phyloP scores from a whole-genome alignment of 2,797 vertebrate genomes.

The Neomorphus geoffroyi region DNA sequence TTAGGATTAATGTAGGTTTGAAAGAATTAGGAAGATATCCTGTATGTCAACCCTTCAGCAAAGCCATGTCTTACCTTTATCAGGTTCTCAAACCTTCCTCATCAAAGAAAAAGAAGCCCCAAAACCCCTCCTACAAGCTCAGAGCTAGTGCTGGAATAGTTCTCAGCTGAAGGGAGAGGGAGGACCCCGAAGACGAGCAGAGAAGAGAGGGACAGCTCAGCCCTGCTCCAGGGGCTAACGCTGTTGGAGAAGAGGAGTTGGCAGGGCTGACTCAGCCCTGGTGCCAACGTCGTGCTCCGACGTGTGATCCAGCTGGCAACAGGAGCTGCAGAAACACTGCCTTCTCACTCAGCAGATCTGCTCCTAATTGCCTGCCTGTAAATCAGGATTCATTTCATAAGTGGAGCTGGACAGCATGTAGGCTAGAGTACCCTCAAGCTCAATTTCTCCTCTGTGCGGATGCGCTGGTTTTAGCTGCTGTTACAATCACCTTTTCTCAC shows the following conservation, averaged over 20 bases:
- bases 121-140: background rate
- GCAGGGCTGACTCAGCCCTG: background rate
- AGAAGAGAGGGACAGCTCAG: background rate
- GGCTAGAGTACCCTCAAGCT: background rate
- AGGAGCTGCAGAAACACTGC: background rate
- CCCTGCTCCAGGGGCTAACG: accelerated
- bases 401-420: background rate
- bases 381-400: constrained; percentile 43
- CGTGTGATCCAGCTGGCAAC: constrained; percentile 9
- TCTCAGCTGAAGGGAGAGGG: background rate
- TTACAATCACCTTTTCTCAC: background rate
- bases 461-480: background rate
- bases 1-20: constrained; percentile 41
- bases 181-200: background rate
- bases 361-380: constrained; percentile 51
- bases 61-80: background rate
- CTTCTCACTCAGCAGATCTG: constrained; percentile 53
- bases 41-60: background rate
- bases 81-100: background rate
- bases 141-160: background rate
- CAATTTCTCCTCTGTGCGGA: background rate
- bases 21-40: constrained; percentile 39
- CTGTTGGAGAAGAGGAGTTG: background rate
- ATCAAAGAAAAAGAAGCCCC: accelerated
- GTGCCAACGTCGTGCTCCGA: background rate